phyloP scores from a whole-genome alignment of 1,140 invertebrate genomes.

The Delia radicum region DNA sequence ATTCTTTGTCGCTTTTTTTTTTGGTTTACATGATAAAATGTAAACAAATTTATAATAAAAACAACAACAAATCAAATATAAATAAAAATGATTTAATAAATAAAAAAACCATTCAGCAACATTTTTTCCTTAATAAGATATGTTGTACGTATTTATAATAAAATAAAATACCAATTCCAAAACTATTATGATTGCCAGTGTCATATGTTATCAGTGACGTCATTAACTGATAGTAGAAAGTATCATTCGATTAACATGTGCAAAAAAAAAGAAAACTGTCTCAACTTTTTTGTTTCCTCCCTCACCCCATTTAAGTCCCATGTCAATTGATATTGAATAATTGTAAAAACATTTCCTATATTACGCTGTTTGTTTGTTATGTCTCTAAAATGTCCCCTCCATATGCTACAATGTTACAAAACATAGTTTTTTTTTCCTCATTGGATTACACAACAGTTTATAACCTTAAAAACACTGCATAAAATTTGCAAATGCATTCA shows the following conservation, averaged over 20 bases:
- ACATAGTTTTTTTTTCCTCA: neutral
- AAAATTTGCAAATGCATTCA: slow-evolving; percentile 9
- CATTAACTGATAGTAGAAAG: neutral
- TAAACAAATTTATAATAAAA: too few relatives aligned
- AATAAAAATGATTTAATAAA: too few relatives aligned
- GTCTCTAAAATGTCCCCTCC: too few relatives aligned
- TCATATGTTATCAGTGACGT: neutral
- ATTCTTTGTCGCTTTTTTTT: too few relatives aligned
- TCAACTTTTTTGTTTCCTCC: neutral
- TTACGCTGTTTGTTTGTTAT: neutral
- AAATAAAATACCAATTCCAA: too few relatives aligned
- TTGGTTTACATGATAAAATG: too few relatives aligned
- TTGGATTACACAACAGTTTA: slow-evolving; percentile 27
- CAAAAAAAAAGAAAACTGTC: too few relatives aligned
- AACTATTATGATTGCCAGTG: too few relatives aligned
- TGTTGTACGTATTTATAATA: too few relatives aligned
- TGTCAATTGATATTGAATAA: neutral
- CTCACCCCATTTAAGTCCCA: neutral
- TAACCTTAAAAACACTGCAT: slow-evolving; percentile 29
- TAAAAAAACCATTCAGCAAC: too few relatives aligned
- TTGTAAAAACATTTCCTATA: neutral
- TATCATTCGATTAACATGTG: neutral
- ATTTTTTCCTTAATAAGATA: too few relatives aligned
- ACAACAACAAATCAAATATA: too few relatives aligned
- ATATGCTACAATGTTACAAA: neutral